These are phyloP conservation scores for Drosophila algonquin DNA, from an alignment of 2,888 invertebrate species.

Conservation along the genomic window DNA sequence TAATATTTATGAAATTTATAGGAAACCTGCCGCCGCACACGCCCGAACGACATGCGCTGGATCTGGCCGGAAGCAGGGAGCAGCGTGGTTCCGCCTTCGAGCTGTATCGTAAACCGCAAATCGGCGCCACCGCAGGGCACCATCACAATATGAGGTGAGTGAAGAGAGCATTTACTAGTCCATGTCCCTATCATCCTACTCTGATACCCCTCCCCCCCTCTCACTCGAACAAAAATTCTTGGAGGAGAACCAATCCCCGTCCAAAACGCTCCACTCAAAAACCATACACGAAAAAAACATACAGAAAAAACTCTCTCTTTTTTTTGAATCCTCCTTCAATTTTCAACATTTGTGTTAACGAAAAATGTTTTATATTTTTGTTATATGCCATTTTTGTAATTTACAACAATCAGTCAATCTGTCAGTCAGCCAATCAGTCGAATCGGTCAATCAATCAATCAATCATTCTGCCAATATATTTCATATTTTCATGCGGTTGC, in stretches of 20 bases:
- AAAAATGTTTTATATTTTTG: constrained; percentile 83
- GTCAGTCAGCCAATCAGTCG: constrained; percentile 40
- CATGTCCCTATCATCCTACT: neutral
- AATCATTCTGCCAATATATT: constrained; percentile 58
- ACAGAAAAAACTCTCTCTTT: constrained; percentile 7
- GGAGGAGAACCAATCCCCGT: constrained; percentile 8
- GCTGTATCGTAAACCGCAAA: constrained; percentile 94
- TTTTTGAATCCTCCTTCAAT: constrained; percentile 19
- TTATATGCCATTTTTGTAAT: constrained; percentile 66
- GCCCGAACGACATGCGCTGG: constrained; percentile 84
- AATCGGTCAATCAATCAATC: constrained; percentile 50
- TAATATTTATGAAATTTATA: constrained; percentile 33
- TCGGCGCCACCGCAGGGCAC: constrained; percentile 85
- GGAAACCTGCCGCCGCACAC: constrained; percentile 83
- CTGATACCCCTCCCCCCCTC: neutral
- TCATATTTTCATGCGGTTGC: constrained; percentile 47
- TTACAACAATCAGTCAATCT: constrained; percentile 53
- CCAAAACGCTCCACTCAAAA: neutral
- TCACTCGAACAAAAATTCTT: neutral
- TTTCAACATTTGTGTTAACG: constrained; percentile 81
- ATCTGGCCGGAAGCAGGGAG: constrained; percentile 93
- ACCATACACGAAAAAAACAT: constrained; percentile 21
- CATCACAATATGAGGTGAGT: constrained; percentile 92
- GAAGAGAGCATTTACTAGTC: neutral
- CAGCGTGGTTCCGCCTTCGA: constrained; percentile 98